Percentiles rank a stretch among this genome's conserved stretches.
These are phyloP conservation scores for Megathymus violae DNA, from an alignment of 1,140 invertebrate species.

Conservation along the genomic window DNA sequence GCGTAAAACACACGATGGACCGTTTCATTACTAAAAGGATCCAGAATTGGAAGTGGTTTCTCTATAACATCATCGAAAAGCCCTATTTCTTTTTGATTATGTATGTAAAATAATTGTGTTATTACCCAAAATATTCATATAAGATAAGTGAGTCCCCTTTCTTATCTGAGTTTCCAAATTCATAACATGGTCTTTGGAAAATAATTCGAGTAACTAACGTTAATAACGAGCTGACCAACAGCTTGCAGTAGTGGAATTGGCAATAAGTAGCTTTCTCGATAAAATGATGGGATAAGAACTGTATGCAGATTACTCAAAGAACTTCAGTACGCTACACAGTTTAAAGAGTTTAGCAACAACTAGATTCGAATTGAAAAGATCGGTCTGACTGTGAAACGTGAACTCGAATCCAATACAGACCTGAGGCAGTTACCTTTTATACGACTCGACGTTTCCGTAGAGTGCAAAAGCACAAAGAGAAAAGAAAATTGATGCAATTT, in stretches of 20 bases:
- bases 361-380: conserved; percentile 10
- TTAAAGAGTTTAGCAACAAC: conserved; percentile 11
- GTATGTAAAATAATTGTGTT: no score
- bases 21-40: no score
- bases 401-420: conserved; percentile 22
- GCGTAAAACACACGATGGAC: no score
- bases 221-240: no score
- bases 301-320: conserved; percentile 3
- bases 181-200: no score
- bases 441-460: conserved; percentile 17
- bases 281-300: background rate
- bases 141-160: no score
- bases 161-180: no score
- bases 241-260: background rate
- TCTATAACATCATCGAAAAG: no score
- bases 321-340: background rate
- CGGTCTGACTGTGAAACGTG: background rate
- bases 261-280: background rate
- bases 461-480: conserved; percentile 27
- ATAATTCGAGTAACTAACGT: no score
- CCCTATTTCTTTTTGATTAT: no score
- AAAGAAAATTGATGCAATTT: conserved; percentile 36
- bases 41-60: no score
- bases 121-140: no score
- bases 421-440: conserved; percentile 25